Conservation (phyloP, 2,888 invertebrate genomes). For the Rosalia funebris region DNA sequence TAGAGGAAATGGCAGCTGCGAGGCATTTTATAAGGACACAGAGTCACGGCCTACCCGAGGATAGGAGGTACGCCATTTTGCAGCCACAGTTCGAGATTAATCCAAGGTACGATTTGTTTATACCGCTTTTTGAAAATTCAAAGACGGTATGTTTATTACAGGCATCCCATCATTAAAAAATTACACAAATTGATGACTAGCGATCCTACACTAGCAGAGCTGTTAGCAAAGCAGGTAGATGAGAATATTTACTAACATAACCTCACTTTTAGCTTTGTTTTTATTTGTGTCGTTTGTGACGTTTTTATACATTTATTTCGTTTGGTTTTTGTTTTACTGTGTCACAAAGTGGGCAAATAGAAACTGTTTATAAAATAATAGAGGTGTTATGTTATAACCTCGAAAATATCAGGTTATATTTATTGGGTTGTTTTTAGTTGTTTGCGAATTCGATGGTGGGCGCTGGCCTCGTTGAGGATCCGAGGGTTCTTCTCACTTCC, state of each 20-base stretch:
- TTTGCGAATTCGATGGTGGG: conserved; percentile 96
- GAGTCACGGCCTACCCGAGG: conserved; percentile 82
- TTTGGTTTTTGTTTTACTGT: too few relatives aligned
- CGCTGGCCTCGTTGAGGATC: conserved; percentile 93
- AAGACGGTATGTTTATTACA: conserved; percentile 60
- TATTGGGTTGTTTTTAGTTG: conserved; percentile 68
- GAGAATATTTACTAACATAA: not conserved
- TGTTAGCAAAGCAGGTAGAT: conserved; percentile 84
- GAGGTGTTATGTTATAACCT: too few relatives aligned
- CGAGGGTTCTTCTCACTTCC: conserved; percentile 82
- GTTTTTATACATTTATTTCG: too few relatives aligned
- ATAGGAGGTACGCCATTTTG: conserved; percentile 84
- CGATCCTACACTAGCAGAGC: conserved; percentile 83
- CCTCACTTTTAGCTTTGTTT: too few relatives aligned
- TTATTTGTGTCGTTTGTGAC: too few relatives aligned
- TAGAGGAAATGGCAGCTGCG: conserved; percentile 96
- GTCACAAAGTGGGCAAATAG: too few relatives aligned
- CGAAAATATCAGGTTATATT: not conserved
- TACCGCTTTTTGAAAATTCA: conserved; percentile 1
- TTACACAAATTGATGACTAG: conserved; percentile 77
- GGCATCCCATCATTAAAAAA: conserved; percentile 91
- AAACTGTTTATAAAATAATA: too few relatives aligned
- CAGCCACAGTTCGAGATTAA: conserved; percentile 95
- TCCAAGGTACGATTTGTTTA: conserved; percentile 74
- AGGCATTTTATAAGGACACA: conserved; percentile 94